Base-by-base conservation (phyloP, 2,113 vertebrate species). In the Ciconia boyciana region DNA sequence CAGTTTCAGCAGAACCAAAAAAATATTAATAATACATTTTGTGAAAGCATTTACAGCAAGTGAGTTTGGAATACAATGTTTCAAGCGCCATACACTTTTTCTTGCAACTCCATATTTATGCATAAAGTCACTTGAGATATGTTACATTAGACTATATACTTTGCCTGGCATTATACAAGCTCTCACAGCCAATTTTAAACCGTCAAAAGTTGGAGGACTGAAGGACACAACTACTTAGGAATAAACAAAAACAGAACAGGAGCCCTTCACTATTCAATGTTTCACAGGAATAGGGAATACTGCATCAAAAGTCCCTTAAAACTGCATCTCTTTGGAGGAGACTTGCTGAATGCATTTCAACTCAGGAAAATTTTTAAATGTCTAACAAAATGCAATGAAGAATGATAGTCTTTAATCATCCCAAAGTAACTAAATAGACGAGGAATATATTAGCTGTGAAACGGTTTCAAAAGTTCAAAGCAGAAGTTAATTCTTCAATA, bases 1-100 rank as follows among this genome's bases (percentile, higher is more conserved):
- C 78, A 77, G 76, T 36, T 97, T 90, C 82, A 83, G 91, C 87
- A 94, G 82, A 93, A 95, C 71, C 44, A 69, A 90, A 74, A 97
- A 97, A 88, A 32, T 92, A 72, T 96, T 91, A 94, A 71, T 92
- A 89, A 74, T 95, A 64, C 39, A 96, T 94, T 77, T 28, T 77
- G 58, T 87, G 82, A 75, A 72, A 91, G 65, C 87, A 83, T 95
- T 97, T 90, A 81, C 55, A 75, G 68, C 46, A 49, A 87, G 68
- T 32, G 34, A 89, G 55, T 80, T 94, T 78, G 76, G 82, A 94
- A 85, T 51, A 65, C 69, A 49, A 32, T 0, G 39, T 71, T 89
- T 65, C 26, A 60, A 83, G 65, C 10, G 25, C 60, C 36, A 49
- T 11, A 80, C 4, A 24, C 34, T 69, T 89, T 83, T 61, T 29